Conservation (phyloP, 2,888 invertebrate genomes). For the Parnassius mnemosyne region DNA sequence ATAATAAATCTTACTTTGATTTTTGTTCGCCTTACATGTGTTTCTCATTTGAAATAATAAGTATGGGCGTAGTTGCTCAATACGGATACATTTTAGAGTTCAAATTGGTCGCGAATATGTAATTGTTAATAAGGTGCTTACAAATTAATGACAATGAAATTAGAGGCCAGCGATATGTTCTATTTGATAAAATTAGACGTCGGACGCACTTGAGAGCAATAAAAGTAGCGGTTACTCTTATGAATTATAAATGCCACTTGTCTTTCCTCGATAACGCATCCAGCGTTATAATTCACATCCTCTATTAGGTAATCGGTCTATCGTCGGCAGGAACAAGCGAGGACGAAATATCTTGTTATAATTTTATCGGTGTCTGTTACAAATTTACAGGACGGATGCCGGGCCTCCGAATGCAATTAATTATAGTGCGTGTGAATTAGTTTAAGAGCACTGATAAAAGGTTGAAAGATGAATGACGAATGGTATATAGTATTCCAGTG, state of each 20-base stretch:
- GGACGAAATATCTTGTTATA: slow-evolving; percentile 38
- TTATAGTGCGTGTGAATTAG: slow-evolving; percentile 48
- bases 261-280: slow-evolving; percentile 38
- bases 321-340: slow-evolving; percentile 41
- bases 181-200: slow-evolving; percentile 48
- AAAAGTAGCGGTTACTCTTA: slow-evolving; percentile 44
- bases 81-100: slow-evolving; percentile 44
- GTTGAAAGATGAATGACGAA: slow-evolving; percentile 17
- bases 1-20: slow-evolving; percentile 65
- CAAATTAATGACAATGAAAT: slow-evolving; percentile 51
- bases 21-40: slow-evolving; percentile 47
- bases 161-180: slow-evolving; percentile 42
- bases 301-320: slow-evolving; percentile 43
- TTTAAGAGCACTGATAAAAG: slow-evolving; percentile 23
- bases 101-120: slow-evolving; percentile 40
- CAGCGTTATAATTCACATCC: slow-evolving; percentile 48
- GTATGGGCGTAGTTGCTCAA: slow-evolving; percentile 51
- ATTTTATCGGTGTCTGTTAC: slow-evolving; percentile 33
- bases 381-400: slow-evolving; percentile 46
- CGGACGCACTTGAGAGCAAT: slow-evolving; percentile 42
- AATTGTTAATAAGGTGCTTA: slow-evolving; percentile 36
- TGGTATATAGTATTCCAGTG: slow-evolving; percentile 30
- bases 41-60: slow-evolving; percentile 62
- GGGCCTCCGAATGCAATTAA: slow-evolving; percentile 42
- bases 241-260: slow-evolving; percentile 46